Percentiles rank a stretch among this genome's conserved stretches.
phyloP scores from a whole-genome alignment of 1,140 invertebrate species.

The Meloidogyne exigua region DNA sequence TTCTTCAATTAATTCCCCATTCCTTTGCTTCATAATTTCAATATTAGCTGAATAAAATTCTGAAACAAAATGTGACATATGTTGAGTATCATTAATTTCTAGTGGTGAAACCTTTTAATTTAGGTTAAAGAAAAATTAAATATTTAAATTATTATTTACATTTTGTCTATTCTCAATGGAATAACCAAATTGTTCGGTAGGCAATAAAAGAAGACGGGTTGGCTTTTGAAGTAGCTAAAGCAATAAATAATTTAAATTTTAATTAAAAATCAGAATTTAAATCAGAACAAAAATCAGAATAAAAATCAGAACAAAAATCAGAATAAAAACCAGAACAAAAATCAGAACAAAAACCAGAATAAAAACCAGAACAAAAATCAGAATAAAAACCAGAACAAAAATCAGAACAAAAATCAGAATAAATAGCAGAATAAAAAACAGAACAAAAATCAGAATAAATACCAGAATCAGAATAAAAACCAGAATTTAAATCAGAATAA shows the following conservation, averaged over 20 bases:
- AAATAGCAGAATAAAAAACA: background rate
- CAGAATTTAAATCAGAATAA: background rate
- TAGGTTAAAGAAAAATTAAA: background rate
- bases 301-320: background rate
- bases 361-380: background rate
- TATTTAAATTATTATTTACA: background rate
- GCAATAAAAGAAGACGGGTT: conserved; percentile 50
- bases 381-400: background rate
- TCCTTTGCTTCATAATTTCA: conserved; percentile 40
- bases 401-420: background rate
- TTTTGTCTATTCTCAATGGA: conserved; percentile 17
- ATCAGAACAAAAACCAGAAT: too few relatives aligned
- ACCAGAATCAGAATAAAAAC: background rate
- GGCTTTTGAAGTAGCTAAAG: conserved; percentile 44
- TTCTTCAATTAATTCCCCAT: conserved; percentile 32
- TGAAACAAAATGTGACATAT: conserved; percentile 58
- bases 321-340: background rate
- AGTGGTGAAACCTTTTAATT: conserved; percentile 31
- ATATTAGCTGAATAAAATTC: conserved; percentile 61
- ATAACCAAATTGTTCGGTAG: conserved; percentile 43
- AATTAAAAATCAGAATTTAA: conserved; percentile 11
- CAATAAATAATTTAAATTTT: background rate
- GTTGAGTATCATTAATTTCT: conserved; percentile 55
- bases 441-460: conserved; percentile 2
- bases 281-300: background rate